Conservation (phyloP, 2,113 vertebrate species). For the Cepphus grylle region DNA sequence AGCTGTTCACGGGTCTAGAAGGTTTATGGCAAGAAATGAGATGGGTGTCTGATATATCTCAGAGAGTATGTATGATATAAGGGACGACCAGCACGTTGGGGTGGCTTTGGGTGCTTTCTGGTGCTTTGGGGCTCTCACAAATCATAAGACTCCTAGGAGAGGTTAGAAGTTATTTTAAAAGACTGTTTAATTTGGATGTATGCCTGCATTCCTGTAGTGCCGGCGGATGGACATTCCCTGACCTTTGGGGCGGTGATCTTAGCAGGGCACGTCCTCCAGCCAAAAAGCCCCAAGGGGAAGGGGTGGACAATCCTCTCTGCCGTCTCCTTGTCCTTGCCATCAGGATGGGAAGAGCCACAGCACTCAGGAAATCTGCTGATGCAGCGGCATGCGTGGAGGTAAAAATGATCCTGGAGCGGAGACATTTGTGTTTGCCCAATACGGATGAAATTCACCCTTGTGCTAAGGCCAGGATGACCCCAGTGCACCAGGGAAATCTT, state of each 20-base stretch:
- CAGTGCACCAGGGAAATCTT: background rate
- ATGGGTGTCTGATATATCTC: background rate
- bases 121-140: background rate
- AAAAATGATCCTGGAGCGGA: background rate
- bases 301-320: background rate
- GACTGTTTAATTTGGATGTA: background rate
- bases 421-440: background rate
- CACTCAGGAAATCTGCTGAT: background rate
- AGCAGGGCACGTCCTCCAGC: background rate
- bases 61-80: accelerated
- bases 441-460: background rate
- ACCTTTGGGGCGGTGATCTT: background rate
- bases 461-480: background rate
- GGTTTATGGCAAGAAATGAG: background rate
- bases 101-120: background rate
- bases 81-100: background rate
- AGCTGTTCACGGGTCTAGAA: background rate
- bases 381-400: background rate
- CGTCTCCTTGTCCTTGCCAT: background rate
- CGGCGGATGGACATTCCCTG: background rate
- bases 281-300: too few species aligned
- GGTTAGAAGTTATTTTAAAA: background rate
- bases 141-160: background rate
- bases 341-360: background rate
- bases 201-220: background rate